phyloP scores from a whole-genome alignment of 1,140 invertebrate genomes.

The Meloidogyne exigua region DNA sequence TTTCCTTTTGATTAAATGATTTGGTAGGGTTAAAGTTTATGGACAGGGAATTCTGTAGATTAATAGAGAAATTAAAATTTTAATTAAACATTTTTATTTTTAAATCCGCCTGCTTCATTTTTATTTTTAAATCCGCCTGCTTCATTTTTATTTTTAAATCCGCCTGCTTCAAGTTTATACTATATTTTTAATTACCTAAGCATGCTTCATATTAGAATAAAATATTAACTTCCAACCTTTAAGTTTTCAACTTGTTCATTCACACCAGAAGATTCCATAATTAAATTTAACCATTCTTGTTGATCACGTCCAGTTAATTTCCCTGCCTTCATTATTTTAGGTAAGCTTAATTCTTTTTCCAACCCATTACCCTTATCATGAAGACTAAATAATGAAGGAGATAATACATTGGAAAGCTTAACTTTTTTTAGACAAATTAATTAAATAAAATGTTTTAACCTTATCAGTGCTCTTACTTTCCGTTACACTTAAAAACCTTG shows the following conservation, averaged over 20 bases:
- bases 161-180: not conserved
- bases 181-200: not conserved
- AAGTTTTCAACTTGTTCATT: slow-evolving; percentile 37
- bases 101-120: no score
- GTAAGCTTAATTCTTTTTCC: slow-evolving; percentile 43
- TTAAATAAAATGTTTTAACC: not conserved
- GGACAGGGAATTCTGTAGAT: not conserved
- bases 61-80: not conserved
- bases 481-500: slow-evolving; percentile 27
- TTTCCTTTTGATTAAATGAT: slow-evolving; percentile 3
- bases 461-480: not conserved
- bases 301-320: slow-evolving; percentile 41
- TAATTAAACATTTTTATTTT: not conserved
- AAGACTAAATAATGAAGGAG: slow-evolving; percentile 48
- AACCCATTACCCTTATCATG: slow-evolving; percentile 46
- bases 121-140: no score
- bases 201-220: not conserved
- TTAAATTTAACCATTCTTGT: slow-evolving; percentile 50
- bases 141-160: no score
- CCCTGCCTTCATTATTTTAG: slow-evolving; percentile 37
- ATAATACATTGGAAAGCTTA: slow-evolving; percentile 31
- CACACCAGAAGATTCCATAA: slow-evolving; percentile 52
- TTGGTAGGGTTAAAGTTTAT: not conserved
- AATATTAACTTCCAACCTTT: slow-evolving; percentile 21
- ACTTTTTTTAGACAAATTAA: not conserved